Base-by-base conservation (phyloP, 2,888 invertebrate species). In the Griposia aprilina region DNA sequence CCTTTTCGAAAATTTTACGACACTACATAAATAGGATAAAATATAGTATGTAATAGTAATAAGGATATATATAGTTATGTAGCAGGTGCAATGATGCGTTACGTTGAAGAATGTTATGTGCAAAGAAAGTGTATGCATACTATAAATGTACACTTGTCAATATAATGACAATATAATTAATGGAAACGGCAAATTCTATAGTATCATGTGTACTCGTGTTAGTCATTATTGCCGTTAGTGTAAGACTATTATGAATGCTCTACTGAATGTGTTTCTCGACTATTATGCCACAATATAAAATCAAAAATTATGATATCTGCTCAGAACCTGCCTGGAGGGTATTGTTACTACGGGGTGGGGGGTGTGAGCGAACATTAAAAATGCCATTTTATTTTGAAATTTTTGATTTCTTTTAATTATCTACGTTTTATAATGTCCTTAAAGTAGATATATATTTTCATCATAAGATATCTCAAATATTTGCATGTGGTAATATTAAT, bases 341-440 rank as follows among this genome's bases (percentile, higher is more conserved):
- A 81, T 60, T 86, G 90, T 85, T 55, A 86, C 92, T 93, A 93
- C 82, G 87, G 95, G 81, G 79, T 76, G 81, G 90, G 92, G 62
- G 90, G 90, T 87, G 89, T 85, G 66, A 71, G 89, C 88, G 71
- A 94, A 91, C 94, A 97, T 96, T 96, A 96, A 97, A 97, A 97
- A 96, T 96, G 96, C 96, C 94, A 95, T 93, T 94, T 84, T 96
- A 95, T 96, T 96, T 97, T 97, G 94, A 97, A 96, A 95, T 95
- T 97, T 97, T 97, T 96, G 96, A 96, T 97, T 97, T 96, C 97
- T 97, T 97, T 97, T 97, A 97, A 97, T 97, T 97, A 97, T 97
- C 97, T 97, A 97, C 97, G 97, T 95, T 97, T 97, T 96, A 97
- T 97, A 97, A 97, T 97, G 97, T 97, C 96, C 97, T 97, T 97